A percentile compares a stretch with the other conserved stretches of the same genome.
Conservation (phyloP, 2,797 vertebrate species). For the Mus caroli region DNA sequence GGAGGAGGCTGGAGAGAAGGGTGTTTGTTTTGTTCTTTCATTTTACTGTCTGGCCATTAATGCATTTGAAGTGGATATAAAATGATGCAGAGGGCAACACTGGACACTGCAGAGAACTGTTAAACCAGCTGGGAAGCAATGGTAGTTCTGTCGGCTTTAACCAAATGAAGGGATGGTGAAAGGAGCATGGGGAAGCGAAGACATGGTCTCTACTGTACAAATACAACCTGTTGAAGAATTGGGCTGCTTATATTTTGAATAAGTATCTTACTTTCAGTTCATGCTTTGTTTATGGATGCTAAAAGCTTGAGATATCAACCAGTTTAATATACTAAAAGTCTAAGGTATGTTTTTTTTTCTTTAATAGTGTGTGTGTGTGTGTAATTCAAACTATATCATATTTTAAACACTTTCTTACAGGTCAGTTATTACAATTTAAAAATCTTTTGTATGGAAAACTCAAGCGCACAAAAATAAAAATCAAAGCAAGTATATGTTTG, state of each 20-base stretch:
- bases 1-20: conserved; percentile 2
- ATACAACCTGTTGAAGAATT: background rate
- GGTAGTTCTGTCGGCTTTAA: background rate
- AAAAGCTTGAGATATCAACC: background rate
- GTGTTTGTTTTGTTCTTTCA: conserved; percentile 44
- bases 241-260: background rate
- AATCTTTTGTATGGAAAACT: conserved; percentile 60
- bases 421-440: conserved; percentile 58
- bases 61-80: conserved; percentile 64
- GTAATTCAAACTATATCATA: conserved; percentile 26
- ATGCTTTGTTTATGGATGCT: conserved; percentile 31
- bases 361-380: background rate
- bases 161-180: conserved; percentile 15
- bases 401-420: conserved; percentile 60
- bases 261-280: conserved; percentile 11
- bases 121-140: background rate
- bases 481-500: conserved; percentile 47
- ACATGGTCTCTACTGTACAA: background rate
- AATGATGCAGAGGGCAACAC: background rate
- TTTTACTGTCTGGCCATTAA: conserved; percentile 65
- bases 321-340: conserved; percentile 30
- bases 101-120: background rate
- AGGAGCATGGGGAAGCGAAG: background rate
- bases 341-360: conserved; percentile 31
- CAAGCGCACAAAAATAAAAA: conserved; percentile 44